Base-by-base conservation (phyloP, 2,888 invertebrate species). In the Smittia aterrima region DNA sequence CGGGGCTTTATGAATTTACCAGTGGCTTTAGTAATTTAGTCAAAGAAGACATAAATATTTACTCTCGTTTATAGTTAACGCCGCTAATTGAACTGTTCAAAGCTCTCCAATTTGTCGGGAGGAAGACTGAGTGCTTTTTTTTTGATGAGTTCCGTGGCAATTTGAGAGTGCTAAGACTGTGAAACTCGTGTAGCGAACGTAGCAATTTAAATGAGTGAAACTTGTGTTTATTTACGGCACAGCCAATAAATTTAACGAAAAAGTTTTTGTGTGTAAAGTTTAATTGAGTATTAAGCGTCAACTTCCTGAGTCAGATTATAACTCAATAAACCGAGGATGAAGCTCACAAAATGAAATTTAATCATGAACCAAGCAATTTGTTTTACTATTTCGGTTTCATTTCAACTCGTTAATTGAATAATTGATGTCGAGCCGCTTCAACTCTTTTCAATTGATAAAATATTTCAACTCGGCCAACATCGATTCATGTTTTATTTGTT, bases 211-310 rank as follows among this genome's bases (percentile, higher is more conserved):
- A 58, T 22, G 58, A 58, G 58, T 22, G 58, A 58, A 58, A 58
- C 58, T 58, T 22, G 58, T 58, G 58, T 58, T 58, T 58, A 58
- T 58, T 32, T n/a, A 47, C 47, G 16, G 58, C 58, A 58, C 58
- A 47, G 58, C 58, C 22, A n/a, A 47, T 47, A n/a, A 47, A 47
- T 47, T 47, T n/a, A 11, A 11, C 11, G 13, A 58, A 58, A 47
- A 58, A 22, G 18, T 47, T 32, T 32, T 32, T 9, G 47, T 58
- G 58, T 58, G 58, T 58, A 22, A 58, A 58, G 18, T 58, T 58
- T 58, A 58, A 58, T 58, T 58, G 58, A 3, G 13, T 22, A 16
- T 47, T 47, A 58, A 58, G 13, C 58, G n/a, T 58, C 58, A 18
- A 58, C 58, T 58, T 58, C 58, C 58, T 18, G 47, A n/a, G 4